Conservation (phyloP, 1,140 invertebrate genomes). For the Epicauta chinensis region DNA sequence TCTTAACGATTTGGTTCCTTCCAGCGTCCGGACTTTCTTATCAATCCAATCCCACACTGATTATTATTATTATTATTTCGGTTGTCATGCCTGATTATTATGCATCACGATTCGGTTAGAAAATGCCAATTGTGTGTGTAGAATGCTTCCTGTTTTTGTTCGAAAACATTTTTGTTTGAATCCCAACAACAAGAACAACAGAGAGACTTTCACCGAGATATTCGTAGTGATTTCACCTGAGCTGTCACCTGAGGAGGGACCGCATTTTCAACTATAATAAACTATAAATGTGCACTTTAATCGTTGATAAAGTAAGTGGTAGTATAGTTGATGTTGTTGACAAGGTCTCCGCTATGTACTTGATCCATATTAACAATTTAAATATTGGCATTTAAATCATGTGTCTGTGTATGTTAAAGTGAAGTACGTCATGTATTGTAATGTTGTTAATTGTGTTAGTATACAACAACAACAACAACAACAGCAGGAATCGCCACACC, state of each 20-base stretch:
- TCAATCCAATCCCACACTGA: slow-evolving; percentile 7
- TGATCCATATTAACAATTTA: slow-evolving; percentile 17
- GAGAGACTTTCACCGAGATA: slow-evolving; percentile 17
- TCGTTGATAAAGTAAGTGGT: background rate
- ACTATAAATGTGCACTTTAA: background rate
- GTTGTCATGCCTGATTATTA: no score
- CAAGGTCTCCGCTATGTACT: slow-evolving; percentile 12
- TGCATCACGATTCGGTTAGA: background rate
- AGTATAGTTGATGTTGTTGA: background rate
- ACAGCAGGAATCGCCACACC: background rate
- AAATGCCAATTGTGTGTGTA: background rate
- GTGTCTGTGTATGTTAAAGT: background rate
- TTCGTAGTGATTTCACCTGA: slow-evolving; percentile 12
- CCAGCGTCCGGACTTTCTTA: slow-evolving; percentile 3
- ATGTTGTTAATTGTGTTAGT: no score
- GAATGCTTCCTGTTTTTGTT: no score
- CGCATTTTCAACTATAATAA: background rate
- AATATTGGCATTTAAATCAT: slow-evolving; percentile 8
- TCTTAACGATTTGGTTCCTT: no score
- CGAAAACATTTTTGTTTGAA: background rate
- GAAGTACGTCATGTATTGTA: no score
- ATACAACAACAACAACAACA: no score
- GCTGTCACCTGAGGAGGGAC: slow-evolving; percentile 10
- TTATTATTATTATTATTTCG: background rate
- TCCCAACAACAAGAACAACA: slow-evolving; percentile 7